Conservation (phyloP, 2,797 vertebrate species). For the Yasuhikotakia modesta region DNA sequence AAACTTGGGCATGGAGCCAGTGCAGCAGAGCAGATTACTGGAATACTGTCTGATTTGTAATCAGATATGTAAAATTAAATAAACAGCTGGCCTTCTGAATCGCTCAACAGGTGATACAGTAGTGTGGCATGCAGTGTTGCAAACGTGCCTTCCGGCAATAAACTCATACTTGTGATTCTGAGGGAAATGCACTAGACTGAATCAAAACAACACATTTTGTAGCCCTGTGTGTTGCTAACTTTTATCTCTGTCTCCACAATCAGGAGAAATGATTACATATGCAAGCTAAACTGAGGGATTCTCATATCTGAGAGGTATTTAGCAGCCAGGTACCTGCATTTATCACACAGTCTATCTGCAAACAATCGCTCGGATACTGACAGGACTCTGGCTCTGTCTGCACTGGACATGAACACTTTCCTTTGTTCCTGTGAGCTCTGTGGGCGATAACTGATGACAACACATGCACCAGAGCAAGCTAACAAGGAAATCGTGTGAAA, state of each 20-base stretch:
- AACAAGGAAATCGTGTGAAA: slow-evolving; percentile 7
- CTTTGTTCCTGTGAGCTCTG: slow-evolving; percentile 50
- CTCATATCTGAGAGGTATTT: slow-evolving; percentile 33
- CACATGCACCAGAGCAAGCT: slow-evolving; percentile 42
- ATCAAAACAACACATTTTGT: slow-evolving; percentile 58
- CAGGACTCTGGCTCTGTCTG: slow-evolving; percentile 45
- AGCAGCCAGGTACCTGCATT: slow-evolving; percentile 51
- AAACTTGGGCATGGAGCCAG: background rate
- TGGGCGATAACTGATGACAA: slow-evolving; percentile 35
- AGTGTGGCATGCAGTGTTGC: slow-evolving; percentile 27
- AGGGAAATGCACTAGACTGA: slow-evolving; percentile 41
- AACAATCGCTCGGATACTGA: slow-evolving; percentile 47
- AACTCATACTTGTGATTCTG: slow-evolving; percentile 51
- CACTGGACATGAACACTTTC: slow-evolving; percentile 47
- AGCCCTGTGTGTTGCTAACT: background rate
- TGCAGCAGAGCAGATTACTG: background rate
- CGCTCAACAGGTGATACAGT: slow-evolving; percentile 35
- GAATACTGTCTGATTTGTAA: slow-evolving; percentile 12
- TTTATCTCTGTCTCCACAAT: slow-evolving; percentile 9
- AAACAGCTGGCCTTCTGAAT: slow-evolving; percentile 19
- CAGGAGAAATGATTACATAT: slow-evolving; percentile 15
- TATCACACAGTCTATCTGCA: slow-evolving; percentile 47
- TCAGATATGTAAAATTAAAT: slow-evolving; percentile 32
- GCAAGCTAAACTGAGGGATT: slow-evolving; percentile 16
- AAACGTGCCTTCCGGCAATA: slow-evolving; percentile 46